phyloP scores from a whole-genome alignment of 2,797 vertebrate species.

The Carapus acus region DNA sequence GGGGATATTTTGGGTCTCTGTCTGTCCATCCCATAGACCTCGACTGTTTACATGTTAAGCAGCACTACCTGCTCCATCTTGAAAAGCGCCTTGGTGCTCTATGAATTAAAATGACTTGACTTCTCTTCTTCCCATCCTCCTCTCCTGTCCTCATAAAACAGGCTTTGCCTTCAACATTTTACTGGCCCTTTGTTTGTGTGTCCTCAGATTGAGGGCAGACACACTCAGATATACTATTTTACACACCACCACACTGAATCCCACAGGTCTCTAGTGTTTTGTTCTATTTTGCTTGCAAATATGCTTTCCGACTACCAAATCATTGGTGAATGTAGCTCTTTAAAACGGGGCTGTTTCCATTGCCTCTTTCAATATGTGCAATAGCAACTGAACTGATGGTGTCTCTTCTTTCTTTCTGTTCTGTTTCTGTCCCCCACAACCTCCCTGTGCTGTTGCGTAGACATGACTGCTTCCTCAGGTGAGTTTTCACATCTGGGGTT shows the following conservation, averaged over 20 bases:
- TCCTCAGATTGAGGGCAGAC: constrained; percentile 12
- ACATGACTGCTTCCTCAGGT: constrained; percentile 50
- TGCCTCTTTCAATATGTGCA: constrained; percentile 19
- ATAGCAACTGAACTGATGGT: constrained; percentile 43
- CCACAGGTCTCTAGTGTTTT: constrained; percentile 31
- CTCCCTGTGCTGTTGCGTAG: constrained; percentile 27
- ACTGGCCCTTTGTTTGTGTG: constrained; percentile 38
- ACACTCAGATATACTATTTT: constrained; percentile 23
- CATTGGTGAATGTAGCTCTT: constrained; percentile 17
- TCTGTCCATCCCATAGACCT: no score
- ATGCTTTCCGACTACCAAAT: constrained; percentile 28
- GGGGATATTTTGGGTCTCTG: no score
- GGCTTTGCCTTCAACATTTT: constrained; percentile 40
- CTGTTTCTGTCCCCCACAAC: constrained; percentile 19
- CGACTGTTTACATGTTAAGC: no score
- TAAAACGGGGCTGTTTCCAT: constrained; percentile 11
- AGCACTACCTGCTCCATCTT: background rate
- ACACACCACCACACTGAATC: constrained; percentile 20
- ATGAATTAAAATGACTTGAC: no score
- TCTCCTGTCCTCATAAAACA: constrained; percentile 28
- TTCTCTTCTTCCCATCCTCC: background rate
- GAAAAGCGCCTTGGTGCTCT: no score
- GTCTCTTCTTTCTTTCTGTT: constrained; percentile 26
- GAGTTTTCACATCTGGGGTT: constrained; percentile 49
- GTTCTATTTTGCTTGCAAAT: constrained; percentile 25